phyloP scores from a whole-genome alignment of 2,797 vertebrate species.

The Streptopelia turtur region DNA sequence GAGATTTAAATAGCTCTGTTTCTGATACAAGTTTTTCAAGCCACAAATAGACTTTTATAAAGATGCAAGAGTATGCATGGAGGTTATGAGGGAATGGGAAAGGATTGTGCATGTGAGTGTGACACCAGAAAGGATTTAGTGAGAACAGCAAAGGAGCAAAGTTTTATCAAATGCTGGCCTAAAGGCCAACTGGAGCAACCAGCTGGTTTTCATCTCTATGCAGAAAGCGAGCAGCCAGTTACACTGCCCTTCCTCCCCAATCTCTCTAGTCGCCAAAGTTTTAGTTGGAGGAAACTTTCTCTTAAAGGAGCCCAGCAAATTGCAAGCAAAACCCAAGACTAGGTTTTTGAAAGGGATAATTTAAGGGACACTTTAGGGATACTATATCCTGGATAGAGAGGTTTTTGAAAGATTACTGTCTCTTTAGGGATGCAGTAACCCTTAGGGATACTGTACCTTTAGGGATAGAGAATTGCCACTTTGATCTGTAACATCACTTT shows the following conservation, averaged over 20 bases:
- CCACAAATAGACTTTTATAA: background rate
- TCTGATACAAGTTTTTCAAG: background rate
- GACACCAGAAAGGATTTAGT: background rate
- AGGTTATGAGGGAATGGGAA: background rate
- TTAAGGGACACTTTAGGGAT: background rate
- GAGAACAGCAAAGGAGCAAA: background rate
- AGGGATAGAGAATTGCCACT: background rate
- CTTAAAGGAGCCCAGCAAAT: background rate
- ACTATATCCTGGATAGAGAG: background rate
- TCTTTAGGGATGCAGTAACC: background rate
- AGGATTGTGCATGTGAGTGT: background rate
- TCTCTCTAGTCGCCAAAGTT: background rate
- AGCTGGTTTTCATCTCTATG: background rate
- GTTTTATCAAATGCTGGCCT: background rate
- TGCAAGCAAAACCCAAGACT: background rate
- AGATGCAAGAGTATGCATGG: background rate
- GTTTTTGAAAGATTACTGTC: too few relatives aligned
- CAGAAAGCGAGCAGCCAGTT: background rate
- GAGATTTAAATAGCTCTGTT: background rate
- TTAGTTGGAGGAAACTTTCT: background rate
- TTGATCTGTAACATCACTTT: rapidly evolving
- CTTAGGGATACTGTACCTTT: too few relatives aligned
- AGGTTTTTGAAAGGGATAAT: background rate
- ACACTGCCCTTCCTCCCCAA: background rate
- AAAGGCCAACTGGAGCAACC: background rate